Evolutionary conservation across 2,113 vertebrate species (phyloP).

Genomic region (Solea solea): DNA sequence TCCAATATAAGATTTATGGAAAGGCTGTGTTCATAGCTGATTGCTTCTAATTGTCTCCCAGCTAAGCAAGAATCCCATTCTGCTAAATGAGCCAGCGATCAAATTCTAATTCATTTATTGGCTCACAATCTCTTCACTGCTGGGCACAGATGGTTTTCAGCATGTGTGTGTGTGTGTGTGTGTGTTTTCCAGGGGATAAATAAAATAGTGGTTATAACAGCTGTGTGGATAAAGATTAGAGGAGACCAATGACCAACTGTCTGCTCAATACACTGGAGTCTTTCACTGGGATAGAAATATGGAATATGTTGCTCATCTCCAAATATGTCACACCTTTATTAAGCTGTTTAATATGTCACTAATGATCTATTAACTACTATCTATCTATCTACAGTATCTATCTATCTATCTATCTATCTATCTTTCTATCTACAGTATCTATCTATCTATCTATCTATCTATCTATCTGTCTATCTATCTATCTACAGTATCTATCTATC

Average conservation of each 20-base stretch:
- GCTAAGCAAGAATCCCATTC: conserved; percentile 65
- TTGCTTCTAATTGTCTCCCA: conserved; percentile 67
- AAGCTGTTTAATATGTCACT: no score
- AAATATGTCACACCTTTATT: not conserved
- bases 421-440: no score
- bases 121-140: conserved; percentile 38
- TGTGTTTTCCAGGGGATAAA: conserved; percentile 22
- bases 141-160: conserved; percentile 25
- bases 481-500: no score
- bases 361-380: no score
- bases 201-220: conserved; percentile 33
- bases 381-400: no score
- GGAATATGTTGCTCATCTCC: not conserved
- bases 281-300: not conserved
- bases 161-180: conserved; percentile 2
- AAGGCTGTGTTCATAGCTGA: conserved; percentile 63
- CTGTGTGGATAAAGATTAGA: conserved; percentile 41
- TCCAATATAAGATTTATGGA: conserved; percentile 64
- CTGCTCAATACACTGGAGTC: not conserved
- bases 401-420: no score
- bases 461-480: no score
- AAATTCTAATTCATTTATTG: conserved; percentile 66
- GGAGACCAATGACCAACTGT: conserved; percentile 32
- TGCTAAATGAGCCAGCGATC: conserved; percentile 59
- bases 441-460: no score